Percentiles rank a stretch among this genome's conserved stretches.
phyloP scores from a whole-genome alignment of 2,888 invertebrate species.

The Melanargia galathea region DNA sequence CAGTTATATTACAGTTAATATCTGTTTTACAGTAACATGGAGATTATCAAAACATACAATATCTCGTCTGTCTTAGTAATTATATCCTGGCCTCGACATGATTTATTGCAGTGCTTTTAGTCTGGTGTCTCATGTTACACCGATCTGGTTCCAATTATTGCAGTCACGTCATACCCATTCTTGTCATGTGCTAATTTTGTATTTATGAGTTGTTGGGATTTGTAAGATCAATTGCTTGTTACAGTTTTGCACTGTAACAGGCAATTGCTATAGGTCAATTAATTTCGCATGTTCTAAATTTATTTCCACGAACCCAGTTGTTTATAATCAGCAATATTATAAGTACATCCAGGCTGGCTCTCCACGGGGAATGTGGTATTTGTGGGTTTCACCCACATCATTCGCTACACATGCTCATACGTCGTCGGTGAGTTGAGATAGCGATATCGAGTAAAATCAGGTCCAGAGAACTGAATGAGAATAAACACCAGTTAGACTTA shows the following conservation, averaged over 20 bases:
- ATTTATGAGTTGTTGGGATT: background rate
- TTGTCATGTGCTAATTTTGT: background rate
- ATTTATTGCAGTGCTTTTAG: background rate
- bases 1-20: background rate
- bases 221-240: constrained; percentile 4
- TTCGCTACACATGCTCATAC: too few species aligned
- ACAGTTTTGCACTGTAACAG: background rate
- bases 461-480: too few species aligned
- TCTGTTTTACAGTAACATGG: background rate
- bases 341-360: too few species aligned
- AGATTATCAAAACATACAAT: background rate
- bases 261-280: too few species aligned
- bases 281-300: background rate
- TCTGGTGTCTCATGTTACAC: background rate
- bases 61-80: background rate
- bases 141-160: background rate
- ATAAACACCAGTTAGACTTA: too few species aligned
- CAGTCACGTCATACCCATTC: background rate
- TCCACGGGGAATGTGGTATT: too few species aligned
- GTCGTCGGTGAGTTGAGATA: too few species aligned
- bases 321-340: too few species aligned
- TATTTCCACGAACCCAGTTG: background rate
- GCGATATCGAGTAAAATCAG: too few species aligned
- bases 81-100: background rate
- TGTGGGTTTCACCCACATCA: too few species aligned